Percentiles rank a stretch among this genome's conserved stretches.
Conservation (phyloP, 2,888 invertebrate genomes). For the Hypercompe scribonia region DNA sequence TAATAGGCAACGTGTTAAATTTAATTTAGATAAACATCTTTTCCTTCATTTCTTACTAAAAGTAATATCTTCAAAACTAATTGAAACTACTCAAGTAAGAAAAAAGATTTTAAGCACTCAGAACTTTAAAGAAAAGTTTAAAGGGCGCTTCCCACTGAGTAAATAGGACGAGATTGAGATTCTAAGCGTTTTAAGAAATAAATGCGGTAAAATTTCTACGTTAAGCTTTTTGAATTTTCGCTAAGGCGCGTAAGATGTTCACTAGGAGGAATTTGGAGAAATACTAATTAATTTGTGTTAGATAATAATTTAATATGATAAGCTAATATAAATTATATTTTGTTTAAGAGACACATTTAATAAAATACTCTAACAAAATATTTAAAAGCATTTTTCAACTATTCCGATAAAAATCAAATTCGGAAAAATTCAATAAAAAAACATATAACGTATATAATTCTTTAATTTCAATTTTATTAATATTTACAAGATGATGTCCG, state of each 20-base stretch:
- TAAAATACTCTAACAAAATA: too few relatives aligned
- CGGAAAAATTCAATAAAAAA: too few relatives aligned
- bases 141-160: background rate
- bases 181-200: conserved; percentile 5
- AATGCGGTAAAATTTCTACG: conserved; percentile 6
- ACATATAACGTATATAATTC: too few relatives aligned
- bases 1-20: background rate
- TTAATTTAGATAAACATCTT: background rate
- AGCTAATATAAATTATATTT: too few relatives aligned
- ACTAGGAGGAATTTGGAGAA: background rate
- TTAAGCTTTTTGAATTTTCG: background rate
- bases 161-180: background rate
- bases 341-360: too few relatives aligned
- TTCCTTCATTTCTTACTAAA: background rate
- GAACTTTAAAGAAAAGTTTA: conserved; percentile 14
- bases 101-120: background rate
- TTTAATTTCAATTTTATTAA: too few relatives aligned
- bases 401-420: too few relatives aligned
- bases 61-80: background rate
- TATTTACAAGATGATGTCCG: too few relatives aligned
- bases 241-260: background rate
- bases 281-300: background rate
- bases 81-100: background rate
- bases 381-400: too few relatives aligned
- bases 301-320: background rate